Conservation (phyloP, 2,888 invertebrate genomes). For the Synanthedon myopaeformis region DNA sequence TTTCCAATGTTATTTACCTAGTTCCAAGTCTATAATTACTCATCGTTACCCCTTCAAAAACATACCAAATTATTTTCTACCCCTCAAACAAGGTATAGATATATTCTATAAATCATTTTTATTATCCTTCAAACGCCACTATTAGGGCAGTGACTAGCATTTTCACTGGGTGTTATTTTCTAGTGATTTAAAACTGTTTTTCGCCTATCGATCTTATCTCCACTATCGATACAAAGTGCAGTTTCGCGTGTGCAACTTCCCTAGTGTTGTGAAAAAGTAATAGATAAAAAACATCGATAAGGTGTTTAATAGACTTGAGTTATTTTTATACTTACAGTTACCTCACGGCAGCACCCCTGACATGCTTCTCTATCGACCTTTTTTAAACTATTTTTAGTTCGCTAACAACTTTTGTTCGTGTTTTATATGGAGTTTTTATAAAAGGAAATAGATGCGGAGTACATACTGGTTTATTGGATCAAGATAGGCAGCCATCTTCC, state of each 20-base stretch:
- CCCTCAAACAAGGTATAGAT: slow-evolving; percentile 53
- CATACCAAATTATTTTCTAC: slow-evolving; percentile 62
- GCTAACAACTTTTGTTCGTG: neutral
- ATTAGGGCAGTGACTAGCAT: slow-evolving; percentile 43
- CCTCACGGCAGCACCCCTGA: neutral
- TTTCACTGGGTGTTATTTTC: slow-evolving; percentile 28
- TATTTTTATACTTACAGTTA: neutral
- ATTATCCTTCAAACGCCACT: slow-evolving; percentile 34
- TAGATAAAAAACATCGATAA: neutral
- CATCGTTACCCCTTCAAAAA: slow-evolving; percentile 22
- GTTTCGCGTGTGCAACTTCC: slow-evolving; percentile 33
- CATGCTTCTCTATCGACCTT: neutral
- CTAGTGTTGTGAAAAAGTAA: neutral
- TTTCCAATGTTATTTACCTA: slow-evolving; percentile 16
- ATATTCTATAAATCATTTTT: slow-evolving; percentile 66
- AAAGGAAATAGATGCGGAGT: too few relatives aligned
- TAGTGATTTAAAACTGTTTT: slow-evolving; percentile 49
- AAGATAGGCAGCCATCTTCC: too few relatives aligned
- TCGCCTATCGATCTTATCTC: slow-evolving; percentile 29
- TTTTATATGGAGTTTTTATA: neutral
- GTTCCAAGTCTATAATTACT: too few relatives aligned
- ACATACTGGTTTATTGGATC: too few relatives aligned
- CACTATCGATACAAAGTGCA: slow-evolving; percentile 44
- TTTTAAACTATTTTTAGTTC: neutral
- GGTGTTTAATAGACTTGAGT: neutral